phyloP scores from a whole-genome alignment of 2,113 vertebrate genomes.

The Zosterops borbonicus region DNA sequence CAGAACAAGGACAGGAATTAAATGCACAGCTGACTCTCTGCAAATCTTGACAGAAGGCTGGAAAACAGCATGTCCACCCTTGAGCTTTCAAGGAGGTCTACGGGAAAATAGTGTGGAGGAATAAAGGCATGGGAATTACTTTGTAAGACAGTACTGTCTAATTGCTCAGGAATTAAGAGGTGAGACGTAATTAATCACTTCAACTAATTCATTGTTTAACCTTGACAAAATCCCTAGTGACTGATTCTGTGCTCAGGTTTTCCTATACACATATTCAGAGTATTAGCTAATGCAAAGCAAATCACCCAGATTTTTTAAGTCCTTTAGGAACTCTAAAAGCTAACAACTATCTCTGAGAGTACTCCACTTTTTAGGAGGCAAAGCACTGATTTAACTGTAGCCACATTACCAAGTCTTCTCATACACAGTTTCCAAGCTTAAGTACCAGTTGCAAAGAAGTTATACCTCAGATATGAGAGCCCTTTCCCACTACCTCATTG shows the following conservation, averaged over 20 bases:
- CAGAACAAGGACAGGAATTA: not conserved
- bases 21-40: constrained; percentile 26
- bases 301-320: not conserved
- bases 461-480: not conserved
- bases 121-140: not conserved
- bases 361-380: not conserved
- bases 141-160: not conserved
- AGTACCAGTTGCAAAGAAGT: not conserved
- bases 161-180: not conserved
- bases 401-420: not conserved
- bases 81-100: not conserved
- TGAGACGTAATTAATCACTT: not conserved
- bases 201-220: not conserved
- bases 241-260: not conserved
- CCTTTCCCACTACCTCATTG: not conserved
- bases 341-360: not conserved
- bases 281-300: not conserved
- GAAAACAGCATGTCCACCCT: not conserved
- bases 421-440: not conserved
- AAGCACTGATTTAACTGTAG: not conserved
- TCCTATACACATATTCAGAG: not conserved
- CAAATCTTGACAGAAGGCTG: constrained; percentile 6
- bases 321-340: not conserved
- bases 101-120: not conserved
- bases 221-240: not conserved